These are phyloP conservation scores for Spea multiplicata DNA, from an alignment of 2,113 vertebrate species.

Conservation along the genomic window DNA sequence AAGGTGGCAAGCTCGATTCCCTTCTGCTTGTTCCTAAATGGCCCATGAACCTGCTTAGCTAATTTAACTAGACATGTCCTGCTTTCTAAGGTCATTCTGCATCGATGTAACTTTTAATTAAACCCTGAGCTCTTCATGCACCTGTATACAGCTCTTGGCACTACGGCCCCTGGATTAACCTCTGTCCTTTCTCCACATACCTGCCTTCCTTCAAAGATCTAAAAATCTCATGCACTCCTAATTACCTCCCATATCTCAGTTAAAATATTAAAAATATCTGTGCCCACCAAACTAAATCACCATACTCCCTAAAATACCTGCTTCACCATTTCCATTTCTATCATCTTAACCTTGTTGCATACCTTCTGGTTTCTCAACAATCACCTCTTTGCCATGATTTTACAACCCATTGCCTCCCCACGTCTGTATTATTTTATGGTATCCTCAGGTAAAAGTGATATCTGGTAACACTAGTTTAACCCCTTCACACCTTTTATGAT, in stretches of 20 bases:
- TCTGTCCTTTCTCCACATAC: background rate
- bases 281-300: too few species aligned
- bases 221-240: background rate
- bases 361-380: too few species aligned
- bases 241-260: background rate
- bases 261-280: background rate
- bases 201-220: too few species aligned
- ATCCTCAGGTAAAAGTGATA: background rate
- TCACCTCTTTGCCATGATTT: too few species aligned
- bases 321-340: too few species aligned
- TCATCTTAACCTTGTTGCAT: too few species aligned
- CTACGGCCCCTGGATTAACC: background rate
- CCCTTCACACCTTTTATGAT: background rate
- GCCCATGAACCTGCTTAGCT: conserved; percentile 14
- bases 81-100: conserved; percentile 13
- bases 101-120: conserved; percentile 32
- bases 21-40: conserved; percentile 6
- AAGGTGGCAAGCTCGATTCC: background rate
- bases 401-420: background rate
- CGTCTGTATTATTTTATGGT: background rate
- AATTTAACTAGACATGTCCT: conserved; percentile 31
- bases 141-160: conserved; percentile 7
- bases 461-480: background rate
- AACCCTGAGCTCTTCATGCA: conserved; percentile 10
- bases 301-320: too few species aligned